Base-by-base conservation (phyloP, 2,888 invertebrate genomes). In the Sarcophaga variegata region DNA sequence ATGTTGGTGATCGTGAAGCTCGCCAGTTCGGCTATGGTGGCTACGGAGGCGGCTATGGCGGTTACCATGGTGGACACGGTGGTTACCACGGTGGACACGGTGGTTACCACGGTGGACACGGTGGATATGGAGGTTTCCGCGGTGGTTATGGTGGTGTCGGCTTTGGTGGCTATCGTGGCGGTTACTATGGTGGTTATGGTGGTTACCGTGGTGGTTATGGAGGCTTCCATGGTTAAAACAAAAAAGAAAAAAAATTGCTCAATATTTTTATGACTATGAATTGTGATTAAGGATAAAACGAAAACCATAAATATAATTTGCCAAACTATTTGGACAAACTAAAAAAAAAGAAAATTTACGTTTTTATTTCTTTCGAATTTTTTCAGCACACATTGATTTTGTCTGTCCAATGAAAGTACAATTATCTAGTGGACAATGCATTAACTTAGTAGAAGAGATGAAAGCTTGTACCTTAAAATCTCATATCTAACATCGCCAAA, bases 1-100 rank as follows among this genome's bases (percentile, higher is more conserved):
- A 90, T 86, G 88, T 87, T 81, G 90, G 89, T 25, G 88, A 81
- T 47, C 89, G 90, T 77, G 77, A 86, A 59, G 89, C 88, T n/a
- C 89, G 90, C 49, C 89, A 89, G 59, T 88, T 83, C 45, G 88
- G 88, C 1, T 81, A 82, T 69, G 87, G 89, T 11, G 87, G 89
- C 2, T 85, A 66, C 79, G 85, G 85, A 12, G 85, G 88, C 14
- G 72, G 88, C 3, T 82, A 60, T 37, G 83, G 88, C 17, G 85
- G 87, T 3, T 85, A 83, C 17, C 81, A 17, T 47, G 70, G 77
- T 17, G 79, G 81, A 8, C 69, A 67, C 63, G 80, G 83, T 1
- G 74, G 78, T 17, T 74, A 72, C 49, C 62, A 67, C 5, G 79
- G 79, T 22, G 85, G 89, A 1, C 71, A 83, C 75, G 79, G 79